Base-by-base conservation (phyloP, 1,140 invertebrate genomes). In the Dolichoris vasculosae region DNA sequence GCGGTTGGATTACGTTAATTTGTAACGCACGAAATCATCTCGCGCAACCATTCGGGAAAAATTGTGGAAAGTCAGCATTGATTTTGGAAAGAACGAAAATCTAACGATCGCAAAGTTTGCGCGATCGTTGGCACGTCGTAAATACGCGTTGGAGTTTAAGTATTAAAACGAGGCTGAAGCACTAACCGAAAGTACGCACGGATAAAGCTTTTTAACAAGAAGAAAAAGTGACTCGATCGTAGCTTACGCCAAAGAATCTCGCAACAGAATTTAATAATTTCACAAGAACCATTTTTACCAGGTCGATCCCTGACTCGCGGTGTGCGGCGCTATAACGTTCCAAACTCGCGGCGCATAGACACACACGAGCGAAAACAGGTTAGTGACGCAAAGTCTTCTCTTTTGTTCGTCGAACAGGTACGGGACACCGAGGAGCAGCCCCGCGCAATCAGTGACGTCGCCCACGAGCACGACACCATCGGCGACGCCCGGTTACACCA, bases 381-480 rank as follows among this genome's bases (percentile, higher is more conserved):
- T 59, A 84, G 83, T 84, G 76, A 84, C 32, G 20, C 30, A 35
- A 77, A 51, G 7, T 69, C 26, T 79, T 63, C 32, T 67, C 30
- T 86, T 35, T 82, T 86, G 35, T 82, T 77, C 40, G 51, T 23
- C 20, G 6, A 77, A 46, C 82, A 93, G 93, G 89, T 93, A 93
- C 87, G 89, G 91, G 78, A 91, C 92, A 87, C 92, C 92, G 87
- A 93, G 92, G 87, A 91, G 92, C 88, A 93, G 91, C 90, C 93
- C 92, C 86, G 92, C 90, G 86, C 93, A 92, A 84, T 92, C 91
- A 79, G 89, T 88, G 87, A 91, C 91, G 84, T 90, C 89, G 67
- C 88, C 90, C 87, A 91, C 88, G 46, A 77, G 69, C 35, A 86
- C 87, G 78, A 88, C 86, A 23, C 82, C 89, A 76, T 87, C 87